Conservation (phyloP, 2,113 vertebrate genomes). For the Micromys minutus region DNA sequence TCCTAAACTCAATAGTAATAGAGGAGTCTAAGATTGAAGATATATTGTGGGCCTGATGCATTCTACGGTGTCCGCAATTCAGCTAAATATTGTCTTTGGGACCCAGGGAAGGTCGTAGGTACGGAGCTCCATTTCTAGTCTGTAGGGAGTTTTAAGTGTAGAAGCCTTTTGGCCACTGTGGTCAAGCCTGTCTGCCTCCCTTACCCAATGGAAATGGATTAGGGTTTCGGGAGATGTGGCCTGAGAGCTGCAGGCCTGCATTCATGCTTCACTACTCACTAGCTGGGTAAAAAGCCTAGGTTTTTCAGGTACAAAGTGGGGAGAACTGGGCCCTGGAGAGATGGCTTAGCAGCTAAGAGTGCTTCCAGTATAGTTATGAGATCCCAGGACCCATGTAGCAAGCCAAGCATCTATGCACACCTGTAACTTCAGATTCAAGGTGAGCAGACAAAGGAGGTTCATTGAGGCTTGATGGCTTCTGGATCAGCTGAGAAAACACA, state of each 20-base stretch:
- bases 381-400: too few species aligned
- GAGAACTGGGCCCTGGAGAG: neutral
- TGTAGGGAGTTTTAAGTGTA: neutral
- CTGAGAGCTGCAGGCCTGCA: neutral
- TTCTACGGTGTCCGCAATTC: neutral
- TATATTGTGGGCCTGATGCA: neutral
- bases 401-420: neutral
- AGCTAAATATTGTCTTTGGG: neutral
- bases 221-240: neutral
- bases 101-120: neutral
- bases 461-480: neutral
- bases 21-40: constrained; percentile 26
- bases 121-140: neutral
- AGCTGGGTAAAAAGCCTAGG: neutral
- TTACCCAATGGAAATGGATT: neutral
- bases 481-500: neutral
- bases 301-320: constrained; percentile 6
- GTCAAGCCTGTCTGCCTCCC: neutral
- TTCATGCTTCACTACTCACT: neutral
- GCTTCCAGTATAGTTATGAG: neutral
- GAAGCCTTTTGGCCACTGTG: neutral
- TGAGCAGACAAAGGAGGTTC: neutral
- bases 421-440: neutral
- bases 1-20: constrained; percentile 6
- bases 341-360: neutral